Base-by-base conservation (phyloP, 2,888 invertebrate species). In the Tetheella fluctuosa region DNA sequence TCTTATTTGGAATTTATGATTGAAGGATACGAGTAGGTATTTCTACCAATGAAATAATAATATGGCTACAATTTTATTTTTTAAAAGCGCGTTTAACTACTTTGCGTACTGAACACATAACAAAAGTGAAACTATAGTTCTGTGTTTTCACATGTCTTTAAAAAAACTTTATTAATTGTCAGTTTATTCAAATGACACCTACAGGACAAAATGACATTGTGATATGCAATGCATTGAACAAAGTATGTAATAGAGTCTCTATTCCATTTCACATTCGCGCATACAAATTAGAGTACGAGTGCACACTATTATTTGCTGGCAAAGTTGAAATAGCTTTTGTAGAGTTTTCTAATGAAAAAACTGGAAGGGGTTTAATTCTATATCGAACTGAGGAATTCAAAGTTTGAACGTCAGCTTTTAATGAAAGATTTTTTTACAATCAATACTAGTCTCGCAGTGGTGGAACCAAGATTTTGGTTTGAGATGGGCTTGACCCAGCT, bases 241-340 rank as follows among this genome's bases (percentile, higher is more conserved):
- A 48, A 55, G 55, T 20, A 20, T 58, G 60, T 63, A 62, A 64
- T 62, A 57, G 13, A 59, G 54, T 61, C 56, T 54, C 56, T 65
- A 67, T 73, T 71, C 69, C 68, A 61, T 68, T 71, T 71, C 67
- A 71, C 70, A 77, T 75, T 71, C 69, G 64, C 61, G 70, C 70
- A 86, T 85, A 82, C 84, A 83, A 88, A 88, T 87, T 79, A 74
- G 71, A 75, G 64, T 76, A 71, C 77, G 78, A 84, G 83, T 76
- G 74, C 48, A 20, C 7, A 39, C 34, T 80, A 84, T 83, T 84
- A 87, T 87, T 88, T 83, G 83, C 82, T 74, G 73, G 79, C 71
- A 78, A 88, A 88, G 88, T 89, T 88, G 10, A 84, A 88, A 89
- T 87, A 83, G 88, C 83, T 87, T 87, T 86, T 80, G 73, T 79